Evolutionary conservation across 2,113 vertebrate species (phyloP), one percentile per base, ranked within the genome.

Genomic region (Platycercus adscitus): DNA sequence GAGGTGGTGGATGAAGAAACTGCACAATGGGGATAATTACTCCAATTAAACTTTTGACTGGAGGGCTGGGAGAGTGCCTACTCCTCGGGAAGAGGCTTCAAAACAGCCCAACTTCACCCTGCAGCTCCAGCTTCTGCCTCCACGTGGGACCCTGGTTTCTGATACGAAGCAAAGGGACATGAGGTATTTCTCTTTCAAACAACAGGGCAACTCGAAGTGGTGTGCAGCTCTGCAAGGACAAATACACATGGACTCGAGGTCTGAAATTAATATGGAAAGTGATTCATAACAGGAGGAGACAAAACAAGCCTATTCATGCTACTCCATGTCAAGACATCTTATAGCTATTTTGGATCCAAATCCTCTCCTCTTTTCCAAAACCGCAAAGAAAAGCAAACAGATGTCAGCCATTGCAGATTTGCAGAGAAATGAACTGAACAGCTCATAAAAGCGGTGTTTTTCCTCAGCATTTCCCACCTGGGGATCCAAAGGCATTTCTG

Each of bases 381-480:
- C 96, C 96, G 93, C 95, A 91, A 93, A 86, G 95, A 93, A 96
- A 94, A 96, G 92, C 96, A 95, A 96, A 88, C 96, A 96, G 93
- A 97, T 95, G 93, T 96, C 93, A 92, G 86, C 88, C 69, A 92
- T 86, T 69, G 90, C 65, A 69, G 88, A 65, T 56, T 25, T 93
- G 70, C 90, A 87, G 65, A 82, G 93, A 84, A 92, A 94, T 17
- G 11, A 93, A 77, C 25, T 13, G 85, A 90, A 13, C 58, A 64
- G 90, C 72, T 78, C 77, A 9, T 17, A 47, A 78, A 12, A 56
- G 9, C 80, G n/a, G 35, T 3, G 41, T 15, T 88, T 84, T 72
- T 47, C 61, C 47, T 37, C 24, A 55, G 29, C 17, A 21, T 69
- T 77, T 41, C 44, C 90, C 92, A 88, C 26, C 6, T 12, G 43